A percentile compares a stretch with the other conserved stretches of the same genome.
Conservation (phyloP, 2,888 invertebrate species). For the Drosophila greeni region DNA sequence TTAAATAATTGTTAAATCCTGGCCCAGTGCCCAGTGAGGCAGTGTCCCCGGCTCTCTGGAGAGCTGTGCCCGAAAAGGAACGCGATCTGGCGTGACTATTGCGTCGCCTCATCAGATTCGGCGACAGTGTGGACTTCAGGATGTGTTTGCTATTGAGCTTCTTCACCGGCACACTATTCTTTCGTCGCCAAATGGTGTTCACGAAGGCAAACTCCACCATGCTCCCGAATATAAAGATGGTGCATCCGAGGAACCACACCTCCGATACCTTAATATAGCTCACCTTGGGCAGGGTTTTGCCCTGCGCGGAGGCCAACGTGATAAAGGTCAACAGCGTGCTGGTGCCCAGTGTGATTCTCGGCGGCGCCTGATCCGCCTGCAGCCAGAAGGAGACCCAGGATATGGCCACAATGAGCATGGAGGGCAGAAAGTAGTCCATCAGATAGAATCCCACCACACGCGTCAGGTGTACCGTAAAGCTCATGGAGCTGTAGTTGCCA, state of each 20-base stretch:
- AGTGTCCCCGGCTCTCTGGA: constrained; percentile 41
- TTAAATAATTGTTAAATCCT: constrained; percentile 86
- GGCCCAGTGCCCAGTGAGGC: constrained; percentile 81
- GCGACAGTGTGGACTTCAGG: constrained; percentile 89
- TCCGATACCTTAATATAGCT: constrained; percentile 94
- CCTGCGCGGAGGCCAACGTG: constrained; percentile 90
- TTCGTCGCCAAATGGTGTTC: constrained; percentile 91
- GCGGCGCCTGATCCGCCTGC: constrained; percentile 91
- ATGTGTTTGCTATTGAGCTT: constrained; percentile 88
- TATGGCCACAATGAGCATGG: constrained; percentile 90
- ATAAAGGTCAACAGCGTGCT: constrained; percentile 93
- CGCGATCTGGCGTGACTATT: constrained; percentile 87
- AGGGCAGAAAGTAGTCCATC: constrained; percentile 93
- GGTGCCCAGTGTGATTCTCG: constrained; percentile 89
- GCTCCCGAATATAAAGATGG: constrained; percentile 90
- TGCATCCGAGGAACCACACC: constrained; percentile 92
- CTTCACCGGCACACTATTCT: constrained; percentile 79
- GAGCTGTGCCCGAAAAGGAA: constrained; percentile 77
- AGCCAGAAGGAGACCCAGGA: constrained; percentile 95
- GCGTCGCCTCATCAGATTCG: constrained; percentile 84
- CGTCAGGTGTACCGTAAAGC: constrained; percentile 87
- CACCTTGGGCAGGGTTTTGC: constrained; percentile 91
- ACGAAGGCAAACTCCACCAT: constrained; percentile 93
- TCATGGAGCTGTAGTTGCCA: constrained; percentile 89
- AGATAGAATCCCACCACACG: constrained; percentile 92